Evolutionary conservation across 2,113 vertebrate species (phyloP).

Genomic region (Diphyllodes magnificus): DNA sequence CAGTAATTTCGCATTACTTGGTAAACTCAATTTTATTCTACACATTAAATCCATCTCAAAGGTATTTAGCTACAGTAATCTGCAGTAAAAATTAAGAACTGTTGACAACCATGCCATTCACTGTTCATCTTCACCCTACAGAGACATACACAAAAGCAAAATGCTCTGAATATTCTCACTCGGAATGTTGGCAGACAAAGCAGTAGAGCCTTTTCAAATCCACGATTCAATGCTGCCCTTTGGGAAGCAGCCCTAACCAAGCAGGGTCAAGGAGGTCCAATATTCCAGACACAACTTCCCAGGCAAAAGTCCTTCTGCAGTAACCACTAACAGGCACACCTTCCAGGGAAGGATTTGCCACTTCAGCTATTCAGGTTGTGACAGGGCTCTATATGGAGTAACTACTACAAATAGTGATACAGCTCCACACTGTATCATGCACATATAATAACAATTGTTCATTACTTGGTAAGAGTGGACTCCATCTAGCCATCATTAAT

Average conservation of each 20-base stretch:
- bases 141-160: neutral
- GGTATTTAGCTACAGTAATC: neutral
- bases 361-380: neutral
- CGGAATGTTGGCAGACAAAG: neutral
- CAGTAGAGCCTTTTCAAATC: neutral
- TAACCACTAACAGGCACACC: neutral
- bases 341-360: neutral
- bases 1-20: neutral
- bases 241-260: neutral
- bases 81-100: neutral
- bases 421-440: neutral
- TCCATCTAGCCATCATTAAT: neutral
- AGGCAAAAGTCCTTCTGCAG: neutral
- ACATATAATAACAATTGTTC: neutral
- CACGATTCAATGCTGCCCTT: neutral
- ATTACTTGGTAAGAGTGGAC: neutral
- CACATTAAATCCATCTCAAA: neutral
- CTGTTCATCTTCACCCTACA: neutral
- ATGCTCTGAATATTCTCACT: neutral
- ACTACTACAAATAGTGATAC: neutral
- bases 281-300: neutral
- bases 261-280: neutral
- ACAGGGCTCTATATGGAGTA: neutral
- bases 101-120: neutral
- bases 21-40: neutral